Conservation (phyloP, 2,888 invertebrate species). For the Cephus sareptanus region DNA sequence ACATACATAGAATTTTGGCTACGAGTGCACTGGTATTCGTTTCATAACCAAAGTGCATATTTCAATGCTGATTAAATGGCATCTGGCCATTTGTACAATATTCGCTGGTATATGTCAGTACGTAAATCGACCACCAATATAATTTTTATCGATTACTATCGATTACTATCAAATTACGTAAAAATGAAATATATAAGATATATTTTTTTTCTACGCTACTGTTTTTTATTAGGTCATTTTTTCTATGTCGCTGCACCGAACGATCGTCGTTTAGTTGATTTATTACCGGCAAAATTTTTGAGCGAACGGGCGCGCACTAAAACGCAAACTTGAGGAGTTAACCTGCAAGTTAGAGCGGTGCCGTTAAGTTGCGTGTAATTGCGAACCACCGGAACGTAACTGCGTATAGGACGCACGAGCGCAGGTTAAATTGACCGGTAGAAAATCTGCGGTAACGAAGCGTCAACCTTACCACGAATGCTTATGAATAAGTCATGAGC, state of each 20-base stretch:
- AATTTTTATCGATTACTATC: too few species aligned
- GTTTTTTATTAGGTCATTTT: neutral
- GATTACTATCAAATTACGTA: too few species aligned
- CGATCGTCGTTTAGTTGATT: neutral
- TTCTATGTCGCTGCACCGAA: neutral
- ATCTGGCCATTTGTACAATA: neutral
- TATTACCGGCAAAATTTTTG: neutral
- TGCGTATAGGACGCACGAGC: neutral
- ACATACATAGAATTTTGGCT: neutral
- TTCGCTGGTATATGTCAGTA: neutral
- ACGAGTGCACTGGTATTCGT: neutral
- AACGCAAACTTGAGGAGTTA: neutral
- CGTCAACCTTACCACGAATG: neutral
- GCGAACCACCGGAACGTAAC: neutral
- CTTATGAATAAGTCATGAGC: neutral
- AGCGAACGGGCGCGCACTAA: neutral
- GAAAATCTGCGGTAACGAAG: neutral
- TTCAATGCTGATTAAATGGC: neutral
- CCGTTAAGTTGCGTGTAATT: neutral
- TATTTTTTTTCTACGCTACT: neutral
- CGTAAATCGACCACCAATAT: neutral
- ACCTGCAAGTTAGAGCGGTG: neutral
- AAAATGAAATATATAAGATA: too few species aligned
- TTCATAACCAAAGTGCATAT: neutral
- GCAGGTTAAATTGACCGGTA: neutral